Base-by-base conservation (phyloP, 1,140 invertebrate genomes). In the Mylabris phalerata region DNA sequence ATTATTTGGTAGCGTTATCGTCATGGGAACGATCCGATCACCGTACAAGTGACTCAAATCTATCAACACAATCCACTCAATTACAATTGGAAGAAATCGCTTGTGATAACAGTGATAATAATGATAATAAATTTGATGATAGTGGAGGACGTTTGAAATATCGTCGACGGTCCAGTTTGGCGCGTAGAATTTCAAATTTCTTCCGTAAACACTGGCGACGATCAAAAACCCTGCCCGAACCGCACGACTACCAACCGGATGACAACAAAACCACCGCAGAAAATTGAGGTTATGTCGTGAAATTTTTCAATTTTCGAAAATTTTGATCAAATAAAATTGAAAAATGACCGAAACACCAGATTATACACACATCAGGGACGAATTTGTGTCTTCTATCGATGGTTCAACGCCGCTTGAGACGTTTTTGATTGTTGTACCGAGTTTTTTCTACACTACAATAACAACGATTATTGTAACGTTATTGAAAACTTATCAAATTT, bases 331-430 rank as follows among this genome's bases (percentile, higher is more conserved):
- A 19, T 19, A 19, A 19, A 19, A 19, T 19, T 19, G 19, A 19
- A 19, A 19, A 19, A 19, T 19, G 19, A 19, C 19, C 1, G 19
- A 19, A 19, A 19, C 19, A 32, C 9, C n/a, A 38, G 32, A 54
- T 54, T 46, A n/a, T 26, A 26, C 24, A 45, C 19, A 19, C 19
- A 45, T 45, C 10, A 10, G 51, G 11, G 51, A 55, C 45, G 44
- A 48, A 26, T 46, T 75, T 55, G 78, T 79, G 76, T 69, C 73
- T 58, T 74, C 77, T 44, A 71, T 32, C 32, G 32, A 77, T 62
- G 79, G 79, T n/a, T 75, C 77, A 26, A 72, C 75, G 24, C 68
- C 74, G 3, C n/a, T 70, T 9, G 78, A 80, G 63, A 73, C 76
- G 25, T 55, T 79, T 38, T 59, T 74, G n/a, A 62, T 73, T 9